These are phyloP conservation scores for Spizaetus ornatus DNA, from an alignment of 2,113 vertebrate species.

Conservation along the genomic window DNA sequence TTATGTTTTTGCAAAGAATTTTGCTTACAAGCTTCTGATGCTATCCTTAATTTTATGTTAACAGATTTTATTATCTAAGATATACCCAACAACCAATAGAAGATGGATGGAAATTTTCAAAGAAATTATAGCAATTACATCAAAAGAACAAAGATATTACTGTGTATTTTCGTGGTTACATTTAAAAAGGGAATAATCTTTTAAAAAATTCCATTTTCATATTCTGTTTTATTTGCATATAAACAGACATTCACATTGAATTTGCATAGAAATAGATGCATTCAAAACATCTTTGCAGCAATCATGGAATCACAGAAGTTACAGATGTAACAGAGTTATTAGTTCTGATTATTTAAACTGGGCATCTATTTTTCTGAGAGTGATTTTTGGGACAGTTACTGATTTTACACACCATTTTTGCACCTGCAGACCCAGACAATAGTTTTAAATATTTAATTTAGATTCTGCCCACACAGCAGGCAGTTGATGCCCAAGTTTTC, in stretches of 20 bases:
- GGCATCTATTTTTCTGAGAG: constrained; percentile 17
- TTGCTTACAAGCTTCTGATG: not conserved
- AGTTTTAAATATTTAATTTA: constrained; percentile 13
- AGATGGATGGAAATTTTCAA: not conserved
- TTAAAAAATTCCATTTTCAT: not conserved
- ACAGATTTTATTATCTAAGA: constrained; percentile 1
- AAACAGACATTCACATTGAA: not conserved
- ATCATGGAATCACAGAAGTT: constrained; percentile 42
- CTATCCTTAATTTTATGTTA: not conserved
- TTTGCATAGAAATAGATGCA: constrained; percentile 39
- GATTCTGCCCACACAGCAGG: not conserved
- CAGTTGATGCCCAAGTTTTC: not conserved
- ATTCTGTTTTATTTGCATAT: constrained; percentile 45
- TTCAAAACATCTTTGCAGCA: constrained; percentile 22
- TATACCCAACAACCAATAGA: not conserved
- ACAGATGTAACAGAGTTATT: constrained; percentile 41
- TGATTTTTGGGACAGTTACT: not conserved
- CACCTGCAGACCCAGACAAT: not conserved
- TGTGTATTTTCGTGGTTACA: constrained; percentile 9
- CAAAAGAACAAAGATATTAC: constrained; percentile 17
- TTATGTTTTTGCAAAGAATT: not conserved
- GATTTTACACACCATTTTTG: not conserved
- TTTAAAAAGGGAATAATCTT: not conserved
- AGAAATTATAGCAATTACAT: constrained; percentile 34
- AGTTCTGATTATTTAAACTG: constrained; percentile 37